These are phyloP conservation scores for Potamilus streckersoni DNA, from an alignment of 1,140 invertebrate species.

Conservation along the genomic window DNA sequence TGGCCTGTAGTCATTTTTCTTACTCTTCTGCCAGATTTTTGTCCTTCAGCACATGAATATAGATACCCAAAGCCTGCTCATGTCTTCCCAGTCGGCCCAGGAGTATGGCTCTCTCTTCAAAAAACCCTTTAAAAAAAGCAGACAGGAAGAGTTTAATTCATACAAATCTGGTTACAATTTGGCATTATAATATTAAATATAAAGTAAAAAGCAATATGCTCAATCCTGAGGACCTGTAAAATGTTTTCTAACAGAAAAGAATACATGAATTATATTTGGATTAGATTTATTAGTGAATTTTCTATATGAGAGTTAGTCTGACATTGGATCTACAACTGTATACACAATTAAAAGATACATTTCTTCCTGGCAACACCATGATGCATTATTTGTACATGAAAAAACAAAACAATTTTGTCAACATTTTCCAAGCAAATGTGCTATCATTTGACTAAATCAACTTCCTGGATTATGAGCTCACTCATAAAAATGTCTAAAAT, in stretches of 20 bases:
- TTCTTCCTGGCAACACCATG: too few relatives aligned
- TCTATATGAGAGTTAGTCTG: too few relatives aligned
- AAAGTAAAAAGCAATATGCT: neutral
- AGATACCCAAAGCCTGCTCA: slow-evolving; percentile 92
- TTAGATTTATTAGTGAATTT: too few relatives aligned
- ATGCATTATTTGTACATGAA: too few relatives aligned
- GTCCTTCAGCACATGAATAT: slow-evolving; percentile 85
- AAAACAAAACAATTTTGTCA: too few relatives aligned
- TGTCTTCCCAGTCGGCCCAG: slow-evolving; percentile 88
- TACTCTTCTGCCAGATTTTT: slow-evolving; percentile 80
- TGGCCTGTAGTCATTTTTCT: slow-evolving; percentile 20
- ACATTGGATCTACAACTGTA: too few relatives aligned
- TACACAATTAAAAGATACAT: too few relatives aligned
- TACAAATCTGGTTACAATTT: neutral
- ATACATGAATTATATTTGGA: neutral
- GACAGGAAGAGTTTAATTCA: neutral
- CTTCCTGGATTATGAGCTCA: too few relatives aligned
- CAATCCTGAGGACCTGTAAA: neutral
- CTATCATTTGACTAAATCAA: too few relatives aligned
- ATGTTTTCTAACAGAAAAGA: neutral
- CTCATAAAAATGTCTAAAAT: too few relatives aligned
- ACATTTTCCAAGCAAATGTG: too few relatives aligned
- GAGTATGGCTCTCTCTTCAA: slow-evolving; percentile 94
- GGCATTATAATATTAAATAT: neutral
- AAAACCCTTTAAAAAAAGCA: slow-evolving; percentile 72